Evolutionary conservation across 2,113 vertebrate species (phyloP).

Genomic region (Rafetus swinhoei): DNA sequence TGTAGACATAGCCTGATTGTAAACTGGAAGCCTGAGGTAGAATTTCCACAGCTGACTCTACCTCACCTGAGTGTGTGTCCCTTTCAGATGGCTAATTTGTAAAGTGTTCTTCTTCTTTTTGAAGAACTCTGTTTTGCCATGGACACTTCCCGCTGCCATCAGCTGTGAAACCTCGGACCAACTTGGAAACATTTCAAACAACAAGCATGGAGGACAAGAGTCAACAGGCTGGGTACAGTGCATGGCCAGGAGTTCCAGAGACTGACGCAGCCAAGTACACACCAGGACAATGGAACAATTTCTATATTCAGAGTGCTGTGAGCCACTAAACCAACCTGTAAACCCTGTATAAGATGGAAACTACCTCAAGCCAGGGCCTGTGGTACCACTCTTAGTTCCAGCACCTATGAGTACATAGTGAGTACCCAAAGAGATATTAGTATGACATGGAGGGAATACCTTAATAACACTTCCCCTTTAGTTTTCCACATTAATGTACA

Average conservation of each 20-base stretch:
- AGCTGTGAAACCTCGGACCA: background rate
- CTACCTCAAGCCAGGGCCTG: too few relatives aligned
- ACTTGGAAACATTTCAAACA: background rate
- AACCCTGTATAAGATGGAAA: too few relatives aligned
- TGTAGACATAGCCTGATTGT: background rate
- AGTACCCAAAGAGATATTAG: background rate
- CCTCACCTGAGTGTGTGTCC: background rate
- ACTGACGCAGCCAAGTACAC: background rate
- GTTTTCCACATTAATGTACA: background rate
- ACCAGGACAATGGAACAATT: too few relatives aligned
- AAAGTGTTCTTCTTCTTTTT: background rate
- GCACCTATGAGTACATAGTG: too few relatives aligned
- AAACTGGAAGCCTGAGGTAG: background rate
- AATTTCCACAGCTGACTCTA: background rate
- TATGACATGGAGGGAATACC: background rate
- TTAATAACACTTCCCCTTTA: background rate
- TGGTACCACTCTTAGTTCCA: too few relatives aligned
- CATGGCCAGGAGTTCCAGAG: background rate
- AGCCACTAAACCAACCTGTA: too few relatives aligned
- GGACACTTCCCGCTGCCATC: background rate
- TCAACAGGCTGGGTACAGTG: background rate
- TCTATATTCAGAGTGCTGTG: too few relatives aligned
- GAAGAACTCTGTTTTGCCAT: background rate
- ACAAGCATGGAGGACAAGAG: background rate
- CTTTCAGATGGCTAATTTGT: background rate